Evolutionary conservation across 2,888 invertebrate species (phyloP).

Genomic region (Lochmaea capreae): DNA sequence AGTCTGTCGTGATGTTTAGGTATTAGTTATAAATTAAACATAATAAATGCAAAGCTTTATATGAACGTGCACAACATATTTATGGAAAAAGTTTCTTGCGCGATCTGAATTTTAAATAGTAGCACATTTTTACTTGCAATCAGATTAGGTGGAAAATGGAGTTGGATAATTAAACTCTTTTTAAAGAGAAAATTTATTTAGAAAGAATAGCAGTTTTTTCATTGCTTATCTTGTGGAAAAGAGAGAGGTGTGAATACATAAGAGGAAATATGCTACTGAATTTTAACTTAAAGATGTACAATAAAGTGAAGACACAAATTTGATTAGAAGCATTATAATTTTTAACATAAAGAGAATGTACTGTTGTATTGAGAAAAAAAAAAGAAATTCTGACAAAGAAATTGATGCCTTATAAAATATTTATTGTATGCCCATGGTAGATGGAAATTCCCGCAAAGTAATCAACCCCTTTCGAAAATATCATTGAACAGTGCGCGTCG

Average conservation of each 20-base stretch:
- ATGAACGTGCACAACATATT: slow-evolving; percentile 11
- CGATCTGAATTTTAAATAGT: not conserved
- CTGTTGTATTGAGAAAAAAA: no score
- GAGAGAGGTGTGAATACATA: not conserved
- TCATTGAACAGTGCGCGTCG: no score
- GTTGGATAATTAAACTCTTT: not conserved
- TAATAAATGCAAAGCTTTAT: slow-evolving; percentile 11
- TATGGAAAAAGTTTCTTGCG: slow-evolving; percentile 9
- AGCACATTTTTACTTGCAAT: slow-evolving; percentile 2
- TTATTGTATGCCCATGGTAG: no score
- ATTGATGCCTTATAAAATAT: no score
- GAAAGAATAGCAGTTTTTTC: not conserved
- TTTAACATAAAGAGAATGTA: no score
- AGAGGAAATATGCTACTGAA: not conserved
- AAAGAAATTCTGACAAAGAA: no score
- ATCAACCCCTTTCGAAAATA: no score
- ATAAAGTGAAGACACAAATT: no score
- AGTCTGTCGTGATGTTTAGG: slow-evolving; percentile 13
- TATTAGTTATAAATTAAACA: slow-evolving; percentile 20
- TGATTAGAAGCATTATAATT: no score
- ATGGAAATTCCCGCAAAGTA: no score
- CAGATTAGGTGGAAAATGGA: slow-evolving; percentile 3
- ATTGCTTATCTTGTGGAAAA: not conserved
- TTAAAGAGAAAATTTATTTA: not conserved
- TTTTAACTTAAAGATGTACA: not conserved